Percentiles rank a stretch among this genome's conserved stretches.
phyloP scores from a whole-genome alignment of 2,113 vertebrate genomes.

The Hypomesus transpacificus region DNA sequence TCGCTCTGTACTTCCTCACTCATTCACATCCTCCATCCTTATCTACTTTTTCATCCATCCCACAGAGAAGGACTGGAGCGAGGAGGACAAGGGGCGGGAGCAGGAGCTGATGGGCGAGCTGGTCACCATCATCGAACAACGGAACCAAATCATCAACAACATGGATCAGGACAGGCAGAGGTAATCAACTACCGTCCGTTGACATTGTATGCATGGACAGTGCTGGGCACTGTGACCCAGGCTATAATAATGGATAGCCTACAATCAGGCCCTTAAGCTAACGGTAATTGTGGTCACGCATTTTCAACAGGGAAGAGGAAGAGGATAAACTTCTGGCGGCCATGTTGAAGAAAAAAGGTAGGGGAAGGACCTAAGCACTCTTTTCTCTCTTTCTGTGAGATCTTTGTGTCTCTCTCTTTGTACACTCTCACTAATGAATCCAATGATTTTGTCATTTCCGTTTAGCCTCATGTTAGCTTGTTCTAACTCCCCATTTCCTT shows the following conservation, averaged over 20 bases:
- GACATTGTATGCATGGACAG: too few species aligned
- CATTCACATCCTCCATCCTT: not conserved
- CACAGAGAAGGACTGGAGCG: constrained; percentile 93
- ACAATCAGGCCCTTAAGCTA: not conserved
- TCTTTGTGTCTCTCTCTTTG: not conserved
- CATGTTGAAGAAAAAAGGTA: constrained; percentile 95
- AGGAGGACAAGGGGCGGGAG: constrained; percentile 87
- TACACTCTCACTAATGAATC: not conserved
- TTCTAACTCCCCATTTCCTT: not conserved
- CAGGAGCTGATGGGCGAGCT: constrained; percentile 91
- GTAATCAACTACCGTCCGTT: constrained; percentile 60
- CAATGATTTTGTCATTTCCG: not conserved
- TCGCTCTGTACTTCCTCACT: not conserved
- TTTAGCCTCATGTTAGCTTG: not conserved
- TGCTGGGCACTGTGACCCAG: not conserved
- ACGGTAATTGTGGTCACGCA: constrained; percentile 1
- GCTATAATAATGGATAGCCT: not conserved
- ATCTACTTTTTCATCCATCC: not conserved
- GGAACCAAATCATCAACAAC: constrained; percentile 93
- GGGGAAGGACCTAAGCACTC: not conserved
- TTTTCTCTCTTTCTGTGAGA: not conserved
- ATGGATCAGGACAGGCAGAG: constrained; percentile 96
- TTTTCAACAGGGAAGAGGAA: constrained; percentile 87
- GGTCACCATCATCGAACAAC: constrained; percentile 93
- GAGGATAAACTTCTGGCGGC: constrained; percentile 94